Evolutionary conservation across 2,113 vertebrate genomes (phyloP).

Genomic region (Megaleporinus macrocephalus): DNA sequence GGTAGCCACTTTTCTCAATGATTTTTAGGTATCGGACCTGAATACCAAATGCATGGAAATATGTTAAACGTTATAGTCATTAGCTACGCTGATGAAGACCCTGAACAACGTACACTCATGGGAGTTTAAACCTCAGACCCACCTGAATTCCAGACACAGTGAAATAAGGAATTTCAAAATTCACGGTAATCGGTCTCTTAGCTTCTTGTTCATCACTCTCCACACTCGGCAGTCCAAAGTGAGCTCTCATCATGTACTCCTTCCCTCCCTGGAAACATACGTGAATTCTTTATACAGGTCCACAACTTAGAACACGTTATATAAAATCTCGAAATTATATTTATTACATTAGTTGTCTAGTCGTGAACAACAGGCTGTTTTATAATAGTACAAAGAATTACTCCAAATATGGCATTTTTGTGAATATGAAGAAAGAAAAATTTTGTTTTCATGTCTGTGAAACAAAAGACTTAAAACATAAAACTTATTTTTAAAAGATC

Average conservation of each 20-base stretch:
- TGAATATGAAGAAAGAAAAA: too few relatives aligned
- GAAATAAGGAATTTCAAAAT: slow-evolving; percentile 85
- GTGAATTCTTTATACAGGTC: neutral
- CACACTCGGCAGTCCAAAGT: slow-evolving; percentile 82
- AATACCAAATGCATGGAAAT: slow-evolving; percentile 19
- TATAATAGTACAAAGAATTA: neutral
- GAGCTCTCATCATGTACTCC: slow-evolving; percentile 83
- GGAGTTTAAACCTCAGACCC: neutral
- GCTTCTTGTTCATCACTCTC: slow-evolving; percentile 75
- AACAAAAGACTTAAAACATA: too few relatives aligned
- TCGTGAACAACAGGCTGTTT: neutral
- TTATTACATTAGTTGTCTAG: neutral
- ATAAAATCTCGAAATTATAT: too few relatives aligned
- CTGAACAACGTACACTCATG: neutral
- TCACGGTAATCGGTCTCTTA: slow-evolving; percentile 80
- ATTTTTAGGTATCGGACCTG: slow-evolving; percentile 86
- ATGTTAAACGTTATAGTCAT: neutral
- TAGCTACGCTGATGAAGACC: neutral
- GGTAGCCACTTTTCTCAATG: slow-evolving; percentile 85
- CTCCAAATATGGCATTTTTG: too few relatives aligned
- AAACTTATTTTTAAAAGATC: too few relatives aligned
- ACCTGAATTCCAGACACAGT: slow-evolving; percentile 85
- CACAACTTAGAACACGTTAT: neutral
- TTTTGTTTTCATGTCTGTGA: too few relatives aligned
- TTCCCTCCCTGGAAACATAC: slow-evolving; percentile 76